These are phyloP conservation scores for Thaumetopoea pityocampa DNA, from an alignment of 1,140 invertebrate species.

Conservation along the genomic window DNA sequence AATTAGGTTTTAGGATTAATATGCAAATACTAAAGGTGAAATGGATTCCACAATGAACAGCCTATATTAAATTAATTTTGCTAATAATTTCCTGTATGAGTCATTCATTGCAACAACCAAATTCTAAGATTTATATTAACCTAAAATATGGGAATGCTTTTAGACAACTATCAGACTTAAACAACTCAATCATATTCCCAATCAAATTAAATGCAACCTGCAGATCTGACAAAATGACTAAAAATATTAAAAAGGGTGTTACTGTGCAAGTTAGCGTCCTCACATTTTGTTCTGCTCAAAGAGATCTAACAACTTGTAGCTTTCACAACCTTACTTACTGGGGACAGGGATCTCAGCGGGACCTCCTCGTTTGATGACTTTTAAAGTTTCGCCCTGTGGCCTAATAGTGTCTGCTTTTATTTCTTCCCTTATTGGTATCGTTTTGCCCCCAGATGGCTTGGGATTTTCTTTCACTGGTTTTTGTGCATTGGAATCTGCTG, in stretches of 20 bases:
- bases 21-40: too few species aligned
- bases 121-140: too few species aligned
- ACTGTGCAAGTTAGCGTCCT: not conserved
- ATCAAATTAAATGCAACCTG: conserved; percentile 4
- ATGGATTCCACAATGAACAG: too few species aligned
- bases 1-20: too few species aligned
- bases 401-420: conserved; percentile 75
- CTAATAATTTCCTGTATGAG: too few species aligned
- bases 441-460: conserved; percentile 54
- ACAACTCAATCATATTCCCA: too few species aligned
- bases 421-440: conserved; percentile 75
- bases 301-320: conserved; percentile 13
- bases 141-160: too few species aligned
- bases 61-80: too few species aligned
- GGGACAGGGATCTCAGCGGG: conserved; percentile 67
- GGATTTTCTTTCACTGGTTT: conserved; percentile 19
- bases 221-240: conserved; percentile 2
- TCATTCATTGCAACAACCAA: too few species aligned
- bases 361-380: conserved; percentile 77
- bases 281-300: conserved; percentile 6
- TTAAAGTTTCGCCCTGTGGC: conserved; percentile 74
- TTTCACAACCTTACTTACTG: conserved; percentile 23
- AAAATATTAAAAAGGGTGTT: not conserved
- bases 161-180: too few species aligned
- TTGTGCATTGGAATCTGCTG: conserved; percentile 18